Evolutionary conservation across 2,888 invertebrate genomes (phyloP), one percentile per base, ranked within the genome.

Genomic region (Malthinus flaveolus): DNA sequence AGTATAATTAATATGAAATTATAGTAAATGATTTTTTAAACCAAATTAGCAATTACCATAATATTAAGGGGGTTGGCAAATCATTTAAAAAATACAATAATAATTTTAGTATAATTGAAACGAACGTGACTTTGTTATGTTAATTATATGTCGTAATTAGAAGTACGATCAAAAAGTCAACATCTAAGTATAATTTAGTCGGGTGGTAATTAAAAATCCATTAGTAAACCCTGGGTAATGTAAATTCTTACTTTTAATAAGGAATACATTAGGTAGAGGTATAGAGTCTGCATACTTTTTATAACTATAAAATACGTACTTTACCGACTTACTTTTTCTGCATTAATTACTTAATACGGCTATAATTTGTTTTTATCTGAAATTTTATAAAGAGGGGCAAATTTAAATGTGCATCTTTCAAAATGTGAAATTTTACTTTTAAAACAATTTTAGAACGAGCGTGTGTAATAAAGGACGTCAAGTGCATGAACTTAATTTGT

Each of bases 141-240:
- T 75, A 74, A 76, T 76, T 74, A 72, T 68, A 64, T 68, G 63
- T 69, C 66, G 71, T 76, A 76, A 74, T 76, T 75, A 75, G 73
- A 74, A 70, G 69, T 70, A 67, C 70, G 74, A 74, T 75, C 73
- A 71, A 72, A 73, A 71, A 76, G 70, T 72, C 71, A 72, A 68
- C 74, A 71, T 73, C 71, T 75, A 74, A 61, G 71, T 71, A 75
- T 75, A 75, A 77, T 75, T 75, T 72, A 72, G 72, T 72, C 74
- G 71, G 71, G 69, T 70, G 73, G 75, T 74, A 77, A 78, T 78
- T 77, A 77, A 77, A 78, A 77, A 77, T 75, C 76, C 78, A 78
- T 78, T 78, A 77, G 76, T 73, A 56, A 68, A 72, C 72, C 74
- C 73, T 74, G 73, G 23, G 23, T 73, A 75, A 75, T 74, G 74